Evolutionary conservation across 2,888 invertebrate species (phyloP).

Genomic region (Drosophila nr. perissopoda): DNA sequence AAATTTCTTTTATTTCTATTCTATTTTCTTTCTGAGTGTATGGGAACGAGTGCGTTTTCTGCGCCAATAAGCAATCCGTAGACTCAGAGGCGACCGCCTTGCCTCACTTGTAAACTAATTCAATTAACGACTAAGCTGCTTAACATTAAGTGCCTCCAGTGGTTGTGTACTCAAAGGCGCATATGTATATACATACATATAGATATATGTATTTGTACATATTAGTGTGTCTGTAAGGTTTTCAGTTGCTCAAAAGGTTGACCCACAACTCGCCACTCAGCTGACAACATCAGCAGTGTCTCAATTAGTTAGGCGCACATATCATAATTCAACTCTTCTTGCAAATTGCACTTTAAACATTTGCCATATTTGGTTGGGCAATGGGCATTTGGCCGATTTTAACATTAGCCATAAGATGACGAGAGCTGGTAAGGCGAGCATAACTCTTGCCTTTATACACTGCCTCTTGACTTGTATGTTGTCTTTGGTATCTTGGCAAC

Average conservation of each 20-base stretch:
- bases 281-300: slow-evolving; percentile 38
- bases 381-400: slow-evolving; percentile 31
- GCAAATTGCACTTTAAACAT: slow-evolving; percentile 41
- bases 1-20: not conserved
- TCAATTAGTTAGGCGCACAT: slow-evolving; percentile 61
- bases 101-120: slow-evolving; percentile 78
- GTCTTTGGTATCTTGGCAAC: slow-evolving; percentile 26
- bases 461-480: slow-evolving; percentile 35
- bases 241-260: slow-evolving; percentile 47
- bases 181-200: not conserved
- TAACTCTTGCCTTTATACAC: slow-evolving; percentile 11
- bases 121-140: slow-evolving; percentile 78
- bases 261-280: slow-evolving; percentile 59
- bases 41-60: slow-evolving; percentile 54
- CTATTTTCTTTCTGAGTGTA: slow-evolving; percentile 3
- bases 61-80: slow-evolving; percentile 60
- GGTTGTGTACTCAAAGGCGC: slow-evolving; percentile 18
- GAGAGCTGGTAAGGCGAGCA: slow-evolving; percentile 7
- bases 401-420: slow-evolving; percentile 25
- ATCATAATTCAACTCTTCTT: slow-evolving; percentile 35
- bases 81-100: slow-evolving; percentile 45
- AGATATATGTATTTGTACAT: not conserved
- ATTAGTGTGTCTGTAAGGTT: slow-evolving; percentile 10
- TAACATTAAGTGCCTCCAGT: slow-evolving; percentile 62
- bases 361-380: slow-evolving; percentile 24